Percentiles rank a stretch among this genome's conserved stretches.
Evolutionary conservation across 2,113 vertebrate genomes (phyloP).

Genomic region (Lophura nycthemera): DNA sequence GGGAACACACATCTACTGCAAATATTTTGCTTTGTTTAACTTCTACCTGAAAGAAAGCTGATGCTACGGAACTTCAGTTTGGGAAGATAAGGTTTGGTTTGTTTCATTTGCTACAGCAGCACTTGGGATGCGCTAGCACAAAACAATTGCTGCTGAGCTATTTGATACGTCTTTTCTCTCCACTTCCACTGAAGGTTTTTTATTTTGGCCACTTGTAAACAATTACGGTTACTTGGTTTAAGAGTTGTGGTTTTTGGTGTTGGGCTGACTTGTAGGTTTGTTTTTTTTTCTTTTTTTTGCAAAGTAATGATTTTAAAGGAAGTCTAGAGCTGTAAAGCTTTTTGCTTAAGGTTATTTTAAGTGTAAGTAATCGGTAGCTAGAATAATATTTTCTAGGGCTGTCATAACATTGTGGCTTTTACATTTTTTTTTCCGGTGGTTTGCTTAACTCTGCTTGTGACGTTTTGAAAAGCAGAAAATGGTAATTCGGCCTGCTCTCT

Average conservation of each 20-base stretch:
- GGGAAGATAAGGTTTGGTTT: background rate
- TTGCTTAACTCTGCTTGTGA: background rate
- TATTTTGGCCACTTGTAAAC: background rate
- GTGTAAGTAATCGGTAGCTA: background rate
- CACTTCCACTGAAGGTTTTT: background rate
- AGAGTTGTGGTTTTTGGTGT: background rate
- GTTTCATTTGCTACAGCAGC: background rate
- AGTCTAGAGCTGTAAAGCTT: background rate
- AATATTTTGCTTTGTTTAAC: background rate
- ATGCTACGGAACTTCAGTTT: background rate
- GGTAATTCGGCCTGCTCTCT: background rate
- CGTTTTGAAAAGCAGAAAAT: background rate
- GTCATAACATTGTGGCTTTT: rapidly evolving
- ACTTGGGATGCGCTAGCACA: background rate
- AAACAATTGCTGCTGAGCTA: background rate
- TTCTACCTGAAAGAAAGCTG: rapidly evolving
- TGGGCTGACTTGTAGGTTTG: background rate
- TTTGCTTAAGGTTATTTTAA: background rate
- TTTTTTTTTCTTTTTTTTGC: background rate
- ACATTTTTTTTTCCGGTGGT: background rate
- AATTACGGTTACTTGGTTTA: background rate
- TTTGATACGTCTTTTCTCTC: background rate
- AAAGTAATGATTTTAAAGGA: background rate
- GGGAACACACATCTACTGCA: background rate
- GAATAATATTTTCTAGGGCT: background rate